Percentiles rank a stretch among this genome's conserved stretches.
These are phyloP conservation scores for Lepidurus couesii DNA, from an alignment of 1,140 invertebrate genomes.

Conservation along the genomic window DNA sequence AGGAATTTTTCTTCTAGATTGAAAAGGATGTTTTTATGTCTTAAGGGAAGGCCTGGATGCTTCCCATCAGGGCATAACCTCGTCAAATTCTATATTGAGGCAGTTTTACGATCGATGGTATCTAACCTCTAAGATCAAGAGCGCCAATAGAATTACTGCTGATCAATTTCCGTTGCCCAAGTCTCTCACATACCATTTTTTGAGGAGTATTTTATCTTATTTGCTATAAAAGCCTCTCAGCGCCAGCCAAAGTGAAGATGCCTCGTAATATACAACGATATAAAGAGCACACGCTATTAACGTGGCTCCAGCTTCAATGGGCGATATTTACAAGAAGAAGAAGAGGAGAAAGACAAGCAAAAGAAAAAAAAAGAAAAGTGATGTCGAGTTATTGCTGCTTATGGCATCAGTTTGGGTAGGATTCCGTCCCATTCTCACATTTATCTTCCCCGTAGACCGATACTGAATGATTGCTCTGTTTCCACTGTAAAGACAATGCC, in stretches of 20 bases:
- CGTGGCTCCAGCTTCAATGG: neutral
- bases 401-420: too few relatives aligned
- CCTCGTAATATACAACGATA: neutral
- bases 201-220: neutral
- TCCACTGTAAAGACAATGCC: too few relatives aligned
- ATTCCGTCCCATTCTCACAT: too few relatives aligned
- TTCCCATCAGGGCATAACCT: neutral
- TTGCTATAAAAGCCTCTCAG: neutral
- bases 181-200: neutral
- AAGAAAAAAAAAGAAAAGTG: neutral
- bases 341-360: neutral
- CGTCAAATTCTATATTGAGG: neutral
- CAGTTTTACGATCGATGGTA: constrained; percentile 9
- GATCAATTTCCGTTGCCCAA: constrained; percentile 10
- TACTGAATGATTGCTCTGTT: too few relatives aligned
- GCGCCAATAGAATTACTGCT: neutral
- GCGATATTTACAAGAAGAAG: neutral
- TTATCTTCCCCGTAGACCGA: too few relatives aligned
- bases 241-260: constrained; percentile 4
- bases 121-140: constrained; percentile 13
- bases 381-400: too few relatives aligned
- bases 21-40: neutral
- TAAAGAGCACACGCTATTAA: constrained; percentile 9
- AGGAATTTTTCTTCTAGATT: too few relatives aligned
- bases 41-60: neutral